Evolutionary conservation across 2,888 invertebrate genomes (phyloP), one percentile per base, ranked within the genome.

Genomic region (Bursaphelenchus okinawaensis): DNA sequence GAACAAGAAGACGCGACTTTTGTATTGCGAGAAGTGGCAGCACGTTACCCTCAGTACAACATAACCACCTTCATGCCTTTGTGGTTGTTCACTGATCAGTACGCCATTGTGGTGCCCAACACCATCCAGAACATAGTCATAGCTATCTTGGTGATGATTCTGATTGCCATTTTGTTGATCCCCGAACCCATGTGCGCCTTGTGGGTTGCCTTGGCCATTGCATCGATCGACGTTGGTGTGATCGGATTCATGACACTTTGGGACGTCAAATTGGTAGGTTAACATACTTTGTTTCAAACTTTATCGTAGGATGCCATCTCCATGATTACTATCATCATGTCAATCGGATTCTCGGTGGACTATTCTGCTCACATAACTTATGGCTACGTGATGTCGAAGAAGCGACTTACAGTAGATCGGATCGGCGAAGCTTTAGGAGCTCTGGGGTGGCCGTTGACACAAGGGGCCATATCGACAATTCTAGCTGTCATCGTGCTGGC

Each of bases 211-310:
- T 90, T 93, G 82, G 92, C 92, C 77, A 93, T 93, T 67, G 89
- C 93, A 64, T 93, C 93, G 9, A 93, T 94, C 73, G 93, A 93
- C 84, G 85, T 90, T 12, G 93, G 94, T 1, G 93, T 94, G 0
- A 90, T 92, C 2, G 94, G 94, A 8, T 94, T 92, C 86, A 94
- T 94, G 94, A 90, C 93, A 0, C 85, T 93, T 26, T 94, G 94
- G 94, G 89, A 89, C 75, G 93, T 94, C 7, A 92, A 92, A 81
- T 86, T 94, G 63, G 75, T 76, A 55, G 40, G 60, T 2, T 22
- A 55, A n/a, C 50, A 20, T 24, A 9, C 16, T 23, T 4, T 29
- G 8, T 26, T 51, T 55, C 51, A 26, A 7, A 20, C 16, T 51
- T 67, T 24, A 12, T 52, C 62, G 16, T 86, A 93, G 61, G 82